phyloP scores from a whole-genome alignment of 2,888 invertebrate species.

The Phengaris alcon region DNA sequence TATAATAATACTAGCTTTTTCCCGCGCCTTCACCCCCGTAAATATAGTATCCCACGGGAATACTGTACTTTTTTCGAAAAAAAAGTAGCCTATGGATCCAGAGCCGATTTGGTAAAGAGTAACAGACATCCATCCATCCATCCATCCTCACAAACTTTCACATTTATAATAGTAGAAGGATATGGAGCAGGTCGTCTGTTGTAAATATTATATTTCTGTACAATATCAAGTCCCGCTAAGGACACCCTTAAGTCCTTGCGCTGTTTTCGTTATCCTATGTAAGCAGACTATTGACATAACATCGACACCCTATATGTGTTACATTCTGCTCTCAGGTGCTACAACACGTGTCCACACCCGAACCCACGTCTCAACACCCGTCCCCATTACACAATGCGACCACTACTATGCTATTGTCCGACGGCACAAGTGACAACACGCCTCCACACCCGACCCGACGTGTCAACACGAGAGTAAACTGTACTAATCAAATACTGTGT shows the following conservation, averaged over 20 bases:
- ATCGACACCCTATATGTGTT: background rate
- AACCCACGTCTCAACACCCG: background rate
- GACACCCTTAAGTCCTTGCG: background rate
- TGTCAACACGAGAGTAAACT: background rate
- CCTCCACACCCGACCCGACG: background rate
- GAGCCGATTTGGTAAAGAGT: too few species aligned
- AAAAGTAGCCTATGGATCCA: too few species aligned
- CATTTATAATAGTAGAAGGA: too few species aligned
- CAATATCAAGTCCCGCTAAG: too few species aligned
- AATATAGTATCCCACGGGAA: too few species aligned
- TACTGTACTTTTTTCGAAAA: too few species aligned
- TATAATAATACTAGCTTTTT: too few species aligned
- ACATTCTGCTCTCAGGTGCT: background rate
- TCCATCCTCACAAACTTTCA: too few species aligned
- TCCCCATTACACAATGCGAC: background rate
- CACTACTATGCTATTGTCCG: background rate
- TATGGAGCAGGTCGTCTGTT: too few species aligned
- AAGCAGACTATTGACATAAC: background rate
- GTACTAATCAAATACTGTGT: background rate
- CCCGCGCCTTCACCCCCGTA: too few species aligned
- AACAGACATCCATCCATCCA: too few species aligned
- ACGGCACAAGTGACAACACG: background rate
- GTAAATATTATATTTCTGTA: too few species aligned
- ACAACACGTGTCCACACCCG: background rate
- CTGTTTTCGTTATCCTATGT: background rate